Evolutionary conservation across 1,140 invertebrate species (phyloP).

Genomic region (Nasonia longicornis): DNA sequence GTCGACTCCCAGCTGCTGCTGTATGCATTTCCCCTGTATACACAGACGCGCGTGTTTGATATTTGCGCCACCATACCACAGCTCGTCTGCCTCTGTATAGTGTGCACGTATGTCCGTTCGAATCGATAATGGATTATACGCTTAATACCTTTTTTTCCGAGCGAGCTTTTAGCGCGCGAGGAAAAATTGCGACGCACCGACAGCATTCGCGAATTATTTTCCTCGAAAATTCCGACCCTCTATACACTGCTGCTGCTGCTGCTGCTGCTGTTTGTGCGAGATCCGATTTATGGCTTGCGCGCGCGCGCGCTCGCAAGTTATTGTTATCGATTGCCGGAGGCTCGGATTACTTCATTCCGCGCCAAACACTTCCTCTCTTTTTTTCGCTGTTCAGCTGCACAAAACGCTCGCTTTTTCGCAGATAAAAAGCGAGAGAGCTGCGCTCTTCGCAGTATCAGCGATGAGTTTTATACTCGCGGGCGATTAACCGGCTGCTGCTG

Average conservation of each 20-base stretch:
- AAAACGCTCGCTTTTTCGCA: background rate
- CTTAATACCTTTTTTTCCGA: slow-evolving; percentile 15
- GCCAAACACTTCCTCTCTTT: background rate
- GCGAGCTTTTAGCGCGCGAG: slow-evolving; percentile 22
- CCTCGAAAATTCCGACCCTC: slow-evolving; percentile 8
- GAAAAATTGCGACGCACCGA: slow-evolving; percentile 5
- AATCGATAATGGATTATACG: slow-evolving; percentile 34
- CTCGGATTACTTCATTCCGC: slow-evolving; percentile 13
- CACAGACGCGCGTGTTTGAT: background rate
- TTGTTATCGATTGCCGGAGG: slow-evolving; percentile 23
- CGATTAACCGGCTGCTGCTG: background rate
- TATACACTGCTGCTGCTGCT: too few relatives aligned
- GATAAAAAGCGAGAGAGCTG: background rate
- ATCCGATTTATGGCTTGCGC: slow-evolving; percentile 5
- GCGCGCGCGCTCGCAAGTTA: background rate
- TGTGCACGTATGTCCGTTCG: background rate
- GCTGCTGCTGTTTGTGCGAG: background rate
- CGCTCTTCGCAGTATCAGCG: background rate
- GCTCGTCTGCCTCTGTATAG: background rate
- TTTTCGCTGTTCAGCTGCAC: background rate
- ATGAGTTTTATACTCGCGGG: slow-evolving; percentile 6
- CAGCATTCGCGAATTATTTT: slow-evolving; percentile 21
- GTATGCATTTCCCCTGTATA: background rate
- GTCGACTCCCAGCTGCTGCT: slow-evolving; percentile 5
- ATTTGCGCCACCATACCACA: background rate